phyloP scores from a whole-genome alignment of 2,113 vertebrate genomes.

The Macquaria australasica region DNA sequence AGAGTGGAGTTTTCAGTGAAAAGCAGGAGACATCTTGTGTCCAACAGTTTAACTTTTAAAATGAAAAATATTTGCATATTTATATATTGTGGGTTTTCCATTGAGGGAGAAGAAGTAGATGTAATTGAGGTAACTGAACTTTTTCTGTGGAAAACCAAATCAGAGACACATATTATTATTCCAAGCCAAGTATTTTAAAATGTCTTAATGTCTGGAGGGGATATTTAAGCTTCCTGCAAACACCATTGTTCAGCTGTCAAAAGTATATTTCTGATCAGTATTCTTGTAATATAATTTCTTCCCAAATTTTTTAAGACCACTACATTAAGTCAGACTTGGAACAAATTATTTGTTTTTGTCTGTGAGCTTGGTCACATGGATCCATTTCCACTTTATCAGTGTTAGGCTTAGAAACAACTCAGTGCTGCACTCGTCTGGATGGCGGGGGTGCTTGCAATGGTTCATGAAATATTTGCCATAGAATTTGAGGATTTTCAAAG shows the following conservation, averaged over 20 bases:
- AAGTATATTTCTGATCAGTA: not conserved
- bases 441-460: conserved; percentile 20
- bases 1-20: not conserved
- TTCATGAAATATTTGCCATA: not conserved
- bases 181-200: not conserved
- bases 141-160: not conserved
- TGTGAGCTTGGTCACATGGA: conserved; percentile 17
- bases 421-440: conserved; percentile 72
- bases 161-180: not conserved
- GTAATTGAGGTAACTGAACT: not conserved
- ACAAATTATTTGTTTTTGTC: not conserved
- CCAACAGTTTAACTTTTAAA: not conserved
- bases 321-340: not conserved
- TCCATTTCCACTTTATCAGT: not conserved
- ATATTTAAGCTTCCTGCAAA: not conserved
- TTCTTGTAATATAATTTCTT: not conserved
- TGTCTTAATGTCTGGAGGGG: not conserved
- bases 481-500: not conserved
- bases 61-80: not conserved
- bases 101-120: not conserved
- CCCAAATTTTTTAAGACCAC: not conserved
- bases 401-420: conserved; percentile 29
- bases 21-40: not conserved
- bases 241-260: not conserved
- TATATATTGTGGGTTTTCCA: not conserved